Percentiles rank a stretch among this genome's conserved stretches.
Conservation (phyloP, 2,797 vertebrate genomes). For the Phyllotis vaccarum region DNA sequence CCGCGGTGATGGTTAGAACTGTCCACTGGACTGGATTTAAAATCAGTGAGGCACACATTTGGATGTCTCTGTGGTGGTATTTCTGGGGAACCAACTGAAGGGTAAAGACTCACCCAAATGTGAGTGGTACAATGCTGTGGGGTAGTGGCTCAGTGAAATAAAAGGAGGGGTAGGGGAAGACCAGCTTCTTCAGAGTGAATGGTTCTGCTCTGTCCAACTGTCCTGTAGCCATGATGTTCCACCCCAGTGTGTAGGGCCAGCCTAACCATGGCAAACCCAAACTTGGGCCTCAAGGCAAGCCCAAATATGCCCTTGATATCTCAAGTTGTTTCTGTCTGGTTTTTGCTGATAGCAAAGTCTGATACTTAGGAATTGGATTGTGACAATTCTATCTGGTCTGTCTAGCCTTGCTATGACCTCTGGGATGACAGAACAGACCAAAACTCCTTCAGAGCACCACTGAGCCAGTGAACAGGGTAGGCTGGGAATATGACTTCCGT, state of each 20-base stretch:
- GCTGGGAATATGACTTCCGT: neutral
- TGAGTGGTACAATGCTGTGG: neutral
- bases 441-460: constrained; percentile 6
- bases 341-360: neutral
- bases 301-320: neutral
- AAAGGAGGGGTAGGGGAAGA: too few species aligned
- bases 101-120: neutral
- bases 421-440: neutral
- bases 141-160: neutral
- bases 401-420: neutral
- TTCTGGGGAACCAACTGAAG: neutral
- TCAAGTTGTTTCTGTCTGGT: neutral
- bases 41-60: neutral
- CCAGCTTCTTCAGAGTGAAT: neutral
- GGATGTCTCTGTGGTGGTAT: neutral
- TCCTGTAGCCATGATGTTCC: neutral
- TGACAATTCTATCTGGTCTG: neutral
- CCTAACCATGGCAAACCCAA: neutral
- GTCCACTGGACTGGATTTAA: neutral
- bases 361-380: neutral
- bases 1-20: neutral
- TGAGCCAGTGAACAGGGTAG: neutral
- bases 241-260: neutral
- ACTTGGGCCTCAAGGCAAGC: neutral
- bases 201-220: neutral